Conservation (phyloP, 92 coral and sea anemone species). For the Pocillopora meandrina region DNA sequence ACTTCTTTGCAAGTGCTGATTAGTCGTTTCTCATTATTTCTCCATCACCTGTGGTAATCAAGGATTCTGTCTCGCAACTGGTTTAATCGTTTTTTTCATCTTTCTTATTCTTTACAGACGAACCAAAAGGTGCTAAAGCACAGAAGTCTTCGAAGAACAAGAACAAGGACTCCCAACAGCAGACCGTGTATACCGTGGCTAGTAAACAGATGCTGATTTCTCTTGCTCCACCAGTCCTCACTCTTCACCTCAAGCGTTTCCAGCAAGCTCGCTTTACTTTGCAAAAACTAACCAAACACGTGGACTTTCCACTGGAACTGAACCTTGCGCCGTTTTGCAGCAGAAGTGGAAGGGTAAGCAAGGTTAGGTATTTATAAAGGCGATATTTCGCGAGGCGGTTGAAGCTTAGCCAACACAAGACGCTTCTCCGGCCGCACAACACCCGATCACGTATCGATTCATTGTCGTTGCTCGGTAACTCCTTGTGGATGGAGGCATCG, state of each 20-base stretch:
- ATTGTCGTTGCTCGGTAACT: no score
- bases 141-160: conserved; percentile 40
- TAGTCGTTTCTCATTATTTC: no score
- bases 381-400: neutral
- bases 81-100: no score
- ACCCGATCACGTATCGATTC: no score
- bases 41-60: neutral
- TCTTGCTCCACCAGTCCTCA: conserved; percentile 87
- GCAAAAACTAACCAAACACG: conserved; percentile 85
- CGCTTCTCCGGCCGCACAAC: no score
- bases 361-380: neutral
- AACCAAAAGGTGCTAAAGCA: conserved; percentile 51
- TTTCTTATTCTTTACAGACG: conserved; percentile 26
- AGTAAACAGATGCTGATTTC: conserved; percentile 87
- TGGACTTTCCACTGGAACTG: conserved; percentile 83
- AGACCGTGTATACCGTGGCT: conserved; percentile 86
- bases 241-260: conserved; percentile 92
- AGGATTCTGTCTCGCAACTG: neutral
- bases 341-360: conserved; percentile 71
- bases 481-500: no score
- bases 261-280: conserved; percentile 91
- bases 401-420: no score
- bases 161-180: conserved; percentile 20
- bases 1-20: no score
- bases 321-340: conserved; percentile 95